phyloP scores from a whole-genome alignment of 2,888 invertebrate species.

The Chymomyza fuscimana region DNA sequence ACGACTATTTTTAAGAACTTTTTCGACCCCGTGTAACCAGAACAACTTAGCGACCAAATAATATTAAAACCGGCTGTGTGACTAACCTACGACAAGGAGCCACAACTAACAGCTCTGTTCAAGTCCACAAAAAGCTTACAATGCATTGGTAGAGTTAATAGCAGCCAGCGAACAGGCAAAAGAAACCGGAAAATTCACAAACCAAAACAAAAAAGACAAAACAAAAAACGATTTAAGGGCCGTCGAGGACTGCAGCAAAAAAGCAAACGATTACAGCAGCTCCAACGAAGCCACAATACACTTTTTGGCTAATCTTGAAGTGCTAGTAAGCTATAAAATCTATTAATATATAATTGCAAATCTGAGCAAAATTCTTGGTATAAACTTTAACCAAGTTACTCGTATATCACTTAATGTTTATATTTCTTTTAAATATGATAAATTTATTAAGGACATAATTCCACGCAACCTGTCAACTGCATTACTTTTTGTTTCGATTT shows the following conservation, averaged over 20 bases:
- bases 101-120: slow-evolving; percentile 9
- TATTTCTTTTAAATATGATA: too few relatives aligned
- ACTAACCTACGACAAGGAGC: slow-evolving; percentile 67
- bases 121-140: slow-evolving; percentile 18
- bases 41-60: not conserved
- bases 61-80: slow-evolving; percentile 6
- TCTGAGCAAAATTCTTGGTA: too few relatives aligned
- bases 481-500: too few relatives aligned
- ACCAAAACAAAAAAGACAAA: slow-evolving; percentile 42
- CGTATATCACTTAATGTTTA: too few relatives aligned
- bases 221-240: slow-evolving; percentile 30
- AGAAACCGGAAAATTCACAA: slow-evolving; percentile 61
- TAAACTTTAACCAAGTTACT: too few relatives aligned
- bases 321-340: too few relatives aligned
- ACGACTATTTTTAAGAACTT: not conserved
- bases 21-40: not conserved
- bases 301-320: not conserved
- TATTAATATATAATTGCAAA: too few relatives aligned
- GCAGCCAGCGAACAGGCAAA: slow-evolving; percentile 36
- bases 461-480: too few relatives aligned
- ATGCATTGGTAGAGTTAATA: slow-evolving; percentile 5
- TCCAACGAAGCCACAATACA: not conserved
- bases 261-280: not conserved
- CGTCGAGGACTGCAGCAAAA: slow-evolving; percentile 17
- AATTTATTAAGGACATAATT: too few relatives aligned